A percentile compares a stretch with the other conserved stretches of the same genome.
Evolutionary conservation across 2,797 vertebrate genomes (phyloP).

Genomic region (Psittacula derbiana): DNA sequence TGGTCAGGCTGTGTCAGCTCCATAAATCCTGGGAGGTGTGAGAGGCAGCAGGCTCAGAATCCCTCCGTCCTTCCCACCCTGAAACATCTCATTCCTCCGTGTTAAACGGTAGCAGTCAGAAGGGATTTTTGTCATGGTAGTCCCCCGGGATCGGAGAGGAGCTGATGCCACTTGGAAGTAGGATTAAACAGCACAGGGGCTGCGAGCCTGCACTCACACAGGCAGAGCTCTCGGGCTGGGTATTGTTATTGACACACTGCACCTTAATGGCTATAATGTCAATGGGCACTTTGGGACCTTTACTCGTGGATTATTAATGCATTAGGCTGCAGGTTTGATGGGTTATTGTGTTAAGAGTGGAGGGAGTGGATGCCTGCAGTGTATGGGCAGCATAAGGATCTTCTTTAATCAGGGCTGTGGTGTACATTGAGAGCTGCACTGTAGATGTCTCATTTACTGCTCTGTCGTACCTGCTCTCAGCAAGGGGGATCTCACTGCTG

Average conservation of each 20-base stretch:
- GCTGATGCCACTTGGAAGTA: neutral
- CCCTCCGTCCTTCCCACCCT: neutral
- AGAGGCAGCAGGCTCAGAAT: neutral
- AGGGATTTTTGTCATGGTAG: slow-evolving; percentile 27
- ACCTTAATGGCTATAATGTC: slow-evolving; percentile 66
- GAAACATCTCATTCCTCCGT: neutral
- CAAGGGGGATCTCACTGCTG: neutral
- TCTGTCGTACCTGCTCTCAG: neutral
- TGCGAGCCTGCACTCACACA: neutral
- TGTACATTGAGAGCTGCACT: neutral
- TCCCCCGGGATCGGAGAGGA: slow-evolving; percentile 34
- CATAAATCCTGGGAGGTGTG: neutral
- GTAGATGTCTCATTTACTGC: neutral
- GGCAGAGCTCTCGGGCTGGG: slow-evolving; percentile 3
- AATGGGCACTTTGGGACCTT: slow-evolving; percentile 62
- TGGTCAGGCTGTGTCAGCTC: slow-evolving; percentile 28
- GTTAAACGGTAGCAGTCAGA: neutral
- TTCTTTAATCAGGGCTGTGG: slow-evolving; percentile 9
- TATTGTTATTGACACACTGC: slow-evolving; percentile 58
- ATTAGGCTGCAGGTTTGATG: slow-evolving; percentile 48
- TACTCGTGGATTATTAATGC: slow-evolving; percentile 59
- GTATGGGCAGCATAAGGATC: neutral
- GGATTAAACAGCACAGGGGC: slow-evolving; percentile 50
- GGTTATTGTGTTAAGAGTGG: slow-evolving; percentile 54
- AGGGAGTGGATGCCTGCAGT: slow-evolving; percentile 16